A percentile compares a stretch with the other conserved stretches of the same genome.
phyloP scores from a whole-genome alignment of 2,888 invertebrate species.

The Amiota mariae region DNA sequence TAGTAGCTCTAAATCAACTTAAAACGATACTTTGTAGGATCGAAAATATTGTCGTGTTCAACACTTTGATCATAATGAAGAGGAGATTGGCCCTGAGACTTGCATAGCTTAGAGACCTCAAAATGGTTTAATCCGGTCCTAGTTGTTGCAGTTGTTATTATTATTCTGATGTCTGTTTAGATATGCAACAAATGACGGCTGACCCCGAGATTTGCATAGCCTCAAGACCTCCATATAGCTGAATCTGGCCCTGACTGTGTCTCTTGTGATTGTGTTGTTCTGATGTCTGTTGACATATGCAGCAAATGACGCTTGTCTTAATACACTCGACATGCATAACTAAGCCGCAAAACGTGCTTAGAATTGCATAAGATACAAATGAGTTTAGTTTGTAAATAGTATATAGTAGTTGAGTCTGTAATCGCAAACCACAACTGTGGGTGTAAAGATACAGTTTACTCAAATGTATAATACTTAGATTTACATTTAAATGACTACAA shows the following conservation, averaged over 20 bases:
- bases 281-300: slow-evolving; percentile 13
- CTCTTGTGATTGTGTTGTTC: not conserved
- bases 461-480: no score
- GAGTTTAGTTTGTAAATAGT: slow-evolving; percentile 41
- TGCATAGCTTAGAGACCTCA: no score
- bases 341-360: slow-evolving; percentile 61
- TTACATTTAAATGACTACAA: no score
- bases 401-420: not conserved
- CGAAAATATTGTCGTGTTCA: no score
- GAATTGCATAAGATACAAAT: slow-evolving; percentile 63
- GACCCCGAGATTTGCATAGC: not conserved
- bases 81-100: no score
- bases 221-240: not conserved
- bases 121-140: not conserved
- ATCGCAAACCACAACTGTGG: no score
- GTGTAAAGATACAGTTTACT: no score
- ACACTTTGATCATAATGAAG: no score
- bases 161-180: not conserved
- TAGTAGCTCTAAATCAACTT: no score
- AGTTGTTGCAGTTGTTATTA: not conserved
- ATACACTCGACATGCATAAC: slow-evolving; percentile 40
- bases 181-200: not conserved
- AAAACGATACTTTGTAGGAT: no score
- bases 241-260: not conserved
- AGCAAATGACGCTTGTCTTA: slow-evolving; percentile 2